Conservation (phyloP, 2,888 invertebrate genomes). For the Trichopria drosophilae region DNA sequence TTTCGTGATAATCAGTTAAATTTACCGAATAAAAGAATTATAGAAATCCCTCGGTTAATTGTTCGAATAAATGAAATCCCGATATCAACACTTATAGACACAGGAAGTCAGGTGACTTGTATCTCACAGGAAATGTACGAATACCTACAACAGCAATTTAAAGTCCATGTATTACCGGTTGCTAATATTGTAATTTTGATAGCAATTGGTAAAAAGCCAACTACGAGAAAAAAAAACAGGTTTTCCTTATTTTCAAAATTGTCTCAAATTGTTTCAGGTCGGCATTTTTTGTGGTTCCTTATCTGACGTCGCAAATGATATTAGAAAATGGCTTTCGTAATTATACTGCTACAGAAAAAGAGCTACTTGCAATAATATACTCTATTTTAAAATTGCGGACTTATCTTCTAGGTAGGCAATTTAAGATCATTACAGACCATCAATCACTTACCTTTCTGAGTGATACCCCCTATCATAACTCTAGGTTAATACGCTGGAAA, state of each 20-base stretch:
- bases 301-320: slow-evolving; percentile 6
- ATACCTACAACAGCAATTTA: slow-evolving; percentile 1
- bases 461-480: not conserved
- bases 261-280: too few species aligned
- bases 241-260: too few species aligned
- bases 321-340: slow-evolving; percentile 7
- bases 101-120: slow-evolving; percentile 23
- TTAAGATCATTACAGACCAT: slow-evolving; percentile 10
- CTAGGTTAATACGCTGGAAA: slow-evolving; percentile 8
- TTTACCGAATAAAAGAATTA: too few species aligned
- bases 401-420: not conserved
- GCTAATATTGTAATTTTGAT: slow-evolving; percentile 13
- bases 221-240: slow-evolving; percentile 8
- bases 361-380: slow-evolving; percentile 8
- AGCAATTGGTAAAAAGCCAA: slow-evolving; percentile 23
- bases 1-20: not conserved
- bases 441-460: slow-evolving; percentile 1
- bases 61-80: not conserved
- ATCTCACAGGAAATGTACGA: slow-evolving; percentile 20
- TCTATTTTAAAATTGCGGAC: slow-evolving; percentile 1
- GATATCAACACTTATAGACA: slow-evolving; percentile 11
- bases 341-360: slow-evolving; percentile 10
- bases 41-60: not conserved
- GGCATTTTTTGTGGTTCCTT: slow-evolving; percentile 5
- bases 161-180: slow-evolving; percentile 17